Percentiles rank a stretch among this genome's conserved stretches.
phyloP scores from a whole-genome alignment of 2,888 invertebrate species.

The Plusia festucae region DNA sequence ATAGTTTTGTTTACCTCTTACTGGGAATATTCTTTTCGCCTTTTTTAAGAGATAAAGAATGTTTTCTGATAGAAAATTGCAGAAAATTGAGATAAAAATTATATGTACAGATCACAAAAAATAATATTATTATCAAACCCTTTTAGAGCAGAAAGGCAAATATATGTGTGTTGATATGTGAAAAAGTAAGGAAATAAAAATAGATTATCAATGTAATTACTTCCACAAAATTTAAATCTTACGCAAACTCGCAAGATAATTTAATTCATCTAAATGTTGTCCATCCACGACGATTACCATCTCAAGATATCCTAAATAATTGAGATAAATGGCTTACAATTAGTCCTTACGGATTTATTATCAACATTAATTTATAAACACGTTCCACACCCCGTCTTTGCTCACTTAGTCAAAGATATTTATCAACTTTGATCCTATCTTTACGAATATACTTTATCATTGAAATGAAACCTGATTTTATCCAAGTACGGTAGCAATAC shows the following conservation, averaged over 20 bases:
- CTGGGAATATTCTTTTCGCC: too few relatives aligned
- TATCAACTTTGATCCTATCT: neutral
- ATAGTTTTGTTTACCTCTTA: too few relatives aligned
- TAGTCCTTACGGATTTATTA: conserved; percentile 38
- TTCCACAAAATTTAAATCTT: neutral
- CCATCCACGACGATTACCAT: conserved; percentile 30
- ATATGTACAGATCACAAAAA: too few relatives aligned
- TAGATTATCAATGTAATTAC: neutral
- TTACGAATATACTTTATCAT: conserved; percentile 5
- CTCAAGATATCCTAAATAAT: conserved; percentile 49
- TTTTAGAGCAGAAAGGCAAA: too few relatives aligned
- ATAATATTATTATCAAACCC: too few relatives aligned
- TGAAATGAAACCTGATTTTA: neutral
- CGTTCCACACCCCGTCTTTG: conserved; percentile 9
- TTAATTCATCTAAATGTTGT: conserved; percentile 27
- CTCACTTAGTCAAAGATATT: conserved; percentile 12
- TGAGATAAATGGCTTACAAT: conserved; percentile 49
- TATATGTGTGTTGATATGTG: too few relatives aligned
- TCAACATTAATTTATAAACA: conserved; percentile 26
- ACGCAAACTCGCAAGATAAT: conserved; percentile 15
- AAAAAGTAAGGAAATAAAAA: too few relatives aligned
- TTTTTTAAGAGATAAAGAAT: too few relatives aligned
- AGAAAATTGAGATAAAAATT: too few relatives aligned
- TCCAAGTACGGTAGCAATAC: neutral
- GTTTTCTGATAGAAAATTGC: too few relatives aligned